Base-by-base conservation (phyloP, 1,140 invertebrate species). In the Drosophila pandora region DNA sequence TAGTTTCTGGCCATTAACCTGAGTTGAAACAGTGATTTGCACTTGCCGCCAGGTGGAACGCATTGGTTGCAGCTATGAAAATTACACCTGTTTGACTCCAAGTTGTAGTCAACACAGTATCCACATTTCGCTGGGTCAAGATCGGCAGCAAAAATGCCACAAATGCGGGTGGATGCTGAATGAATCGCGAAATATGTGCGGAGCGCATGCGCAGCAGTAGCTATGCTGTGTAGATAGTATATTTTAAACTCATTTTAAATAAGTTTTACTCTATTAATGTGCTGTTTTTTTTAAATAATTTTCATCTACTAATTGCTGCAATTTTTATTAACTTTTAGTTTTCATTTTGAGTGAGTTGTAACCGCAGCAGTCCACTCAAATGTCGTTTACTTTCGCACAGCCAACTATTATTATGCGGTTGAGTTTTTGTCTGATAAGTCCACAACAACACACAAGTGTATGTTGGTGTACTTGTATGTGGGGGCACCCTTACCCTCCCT, bases 41-140 rank as follows among this genome's bases (percentile, higher is more conserved):
- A 5, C 23, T 48, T 28, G 28, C 28, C 8, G 21, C 2, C 60
- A 54, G 61, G 49, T 67, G 62, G 49, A 67, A 55, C 59, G 45
- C 53, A 74, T 82, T 62, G 56, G 61, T 48, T 55, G 49, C 56
- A 55, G 17, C 30, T 13, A 41, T 41, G 23, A 45, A n/a, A 48
- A 21, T 21, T 53, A 57, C 61, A 53, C 30, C 22, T 43, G 45
- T 28, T 21, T 30, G 48, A 32, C 13, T 25, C 65, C 83, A 76
- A 83, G 17, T 1, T 17, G 17, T 17, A 17, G 41, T 79, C 76
- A 73, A 88, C 54, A 52, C 54, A 53, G 61, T 79, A 67, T 73
- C 81, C 61, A 76, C 83, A 88, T 61, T 74, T 62, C 67, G 43
- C 68, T 88, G 75, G 83, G 83, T 88, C 83, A 88, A 88, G 79